Percentiles rank a stretch among this genome's conserved stretches.
Evolutionary conservation across 2,113 vertebrate species (phyloP).

Genomic region (Casuarius casuarius): DNA sequence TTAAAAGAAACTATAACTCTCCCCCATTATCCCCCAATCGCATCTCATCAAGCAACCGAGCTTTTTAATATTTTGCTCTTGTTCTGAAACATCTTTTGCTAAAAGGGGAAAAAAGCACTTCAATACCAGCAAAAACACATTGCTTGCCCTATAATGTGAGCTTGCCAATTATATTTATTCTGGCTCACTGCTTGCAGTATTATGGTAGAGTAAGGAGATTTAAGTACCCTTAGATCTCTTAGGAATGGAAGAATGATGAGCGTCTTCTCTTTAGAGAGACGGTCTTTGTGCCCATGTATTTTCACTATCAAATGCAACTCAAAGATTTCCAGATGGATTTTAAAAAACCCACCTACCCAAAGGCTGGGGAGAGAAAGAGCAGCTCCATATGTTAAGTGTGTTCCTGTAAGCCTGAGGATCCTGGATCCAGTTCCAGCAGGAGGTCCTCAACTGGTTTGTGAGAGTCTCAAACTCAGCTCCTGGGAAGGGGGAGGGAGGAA

Average conservation of each 20-base stretch:
- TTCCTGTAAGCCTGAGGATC: constrained; percentile 60
- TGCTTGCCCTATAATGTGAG: constrained; percentile 58
- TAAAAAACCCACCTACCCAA: constrained; percentile 79
- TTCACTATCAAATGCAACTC: constrained; percentile 55
- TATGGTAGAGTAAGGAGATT: constrained; percentile 60
- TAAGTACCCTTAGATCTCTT: constrained; percentile 65
- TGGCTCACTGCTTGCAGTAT: constrained; percentile 71
- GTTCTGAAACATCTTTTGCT: constrained; percentile 53
- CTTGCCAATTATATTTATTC: constrained; percentile 67
- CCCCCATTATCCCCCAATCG: neutral
- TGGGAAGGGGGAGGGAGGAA: constrained; percentile 57
- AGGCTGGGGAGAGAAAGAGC: constrained; percentile 71
- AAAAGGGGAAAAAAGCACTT: constrained; percentile 24
- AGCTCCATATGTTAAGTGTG: constrained; percentile 68
- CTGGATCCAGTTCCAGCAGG: constrained; percentile 69
- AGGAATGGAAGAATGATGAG: constrained; percentile 70
- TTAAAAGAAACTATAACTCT: neutral
- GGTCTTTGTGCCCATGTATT: constrained; percentile 57
- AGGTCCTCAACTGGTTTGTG: constrained; percentile 62
- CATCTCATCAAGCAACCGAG: neutral
- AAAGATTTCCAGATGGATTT: constrained; percentile 76
- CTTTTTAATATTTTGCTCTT: constrained; percentile 57
- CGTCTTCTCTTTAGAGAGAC: constrained; percentile 62
- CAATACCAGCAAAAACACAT: constrained; percentile 26
- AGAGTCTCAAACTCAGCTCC: constrained; percentile 59